phyloP scores from a whole-genome alignment of 53 echinoderm and acorn worm genomes.

The Mesocentrotus franciscanus region DNA sequence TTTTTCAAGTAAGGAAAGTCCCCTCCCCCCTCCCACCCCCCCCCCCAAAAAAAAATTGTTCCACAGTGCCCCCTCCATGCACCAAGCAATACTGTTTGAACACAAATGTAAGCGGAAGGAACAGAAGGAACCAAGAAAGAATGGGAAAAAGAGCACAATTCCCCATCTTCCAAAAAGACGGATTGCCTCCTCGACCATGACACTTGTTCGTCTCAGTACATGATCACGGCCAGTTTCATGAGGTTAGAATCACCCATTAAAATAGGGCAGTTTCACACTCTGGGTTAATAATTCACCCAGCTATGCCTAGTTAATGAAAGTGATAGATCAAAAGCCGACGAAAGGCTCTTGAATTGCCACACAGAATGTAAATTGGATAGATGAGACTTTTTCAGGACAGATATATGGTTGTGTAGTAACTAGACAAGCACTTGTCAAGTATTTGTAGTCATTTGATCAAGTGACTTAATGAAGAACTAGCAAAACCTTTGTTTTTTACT shows the following conservation, averaged over 20 bases:
- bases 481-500: neutral
- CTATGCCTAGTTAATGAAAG: constrained; percentile 6
- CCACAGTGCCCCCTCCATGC: too few relatives aligned
- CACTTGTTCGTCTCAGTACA: constrained; percentile 16
- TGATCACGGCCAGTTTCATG: constrained; percentile 11
- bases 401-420: neutral
- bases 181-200: neutral
- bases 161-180: neutral
- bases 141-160: neutral
- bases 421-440: neutral
- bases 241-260: constrained; percentile 22
- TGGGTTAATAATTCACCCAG: constrained; percentile 21
- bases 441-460: neutral
- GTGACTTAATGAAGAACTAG: neutral
- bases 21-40: too few relatives aligned
- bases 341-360: neutral
- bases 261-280: constrained; percentile 36
- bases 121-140: neutral
- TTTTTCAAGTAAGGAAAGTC: too few relatives aligned
- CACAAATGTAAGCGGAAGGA: neutral
- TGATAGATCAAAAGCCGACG: constrained; percentile 8
- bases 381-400: neutral
- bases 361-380: constrained; percentile 7
- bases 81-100: too few relatives aligned
- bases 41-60: too few relatives aligned